Conservation (phyloP, 2,113 vertebrate species). For the Plectropomus leopardus region DNA sequence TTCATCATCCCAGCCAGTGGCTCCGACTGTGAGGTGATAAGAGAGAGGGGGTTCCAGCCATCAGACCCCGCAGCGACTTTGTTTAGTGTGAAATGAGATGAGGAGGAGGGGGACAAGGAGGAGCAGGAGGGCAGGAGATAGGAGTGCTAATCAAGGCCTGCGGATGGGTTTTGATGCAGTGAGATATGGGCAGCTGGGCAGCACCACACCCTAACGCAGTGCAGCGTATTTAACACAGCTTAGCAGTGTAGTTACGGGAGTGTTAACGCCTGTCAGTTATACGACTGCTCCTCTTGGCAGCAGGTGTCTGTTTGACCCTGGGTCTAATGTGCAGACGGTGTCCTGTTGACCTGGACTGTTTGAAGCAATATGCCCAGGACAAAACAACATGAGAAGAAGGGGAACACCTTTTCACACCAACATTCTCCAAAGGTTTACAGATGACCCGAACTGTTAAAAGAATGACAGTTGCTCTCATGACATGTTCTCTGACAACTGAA, state of each 20-base stretch:
- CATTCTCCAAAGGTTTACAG: constrained; percentile 47
- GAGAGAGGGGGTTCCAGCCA: constrained; percentile 57
- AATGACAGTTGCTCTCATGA: constrained; percentile 36
- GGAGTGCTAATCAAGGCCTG: constrained; percentile 61
- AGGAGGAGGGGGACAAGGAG: constrained; percentile 53
- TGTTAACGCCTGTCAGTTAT: constrained; percentile 83
- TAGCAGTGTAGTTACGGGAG: constrained; percentile 78
- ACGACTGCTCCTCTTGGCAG: constrained; percentile 52
- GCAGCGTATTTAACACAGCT: constrained; percentile 78
- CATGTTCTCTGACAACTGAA: constrained; percentile 23
- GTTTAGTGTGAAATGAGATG: constrained; percentile 78
- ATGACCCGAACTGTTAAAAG: constrained; percentile 36
- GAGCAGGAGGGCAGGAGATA: constrained; percentile 37
- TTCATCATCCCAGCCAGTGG: constrained; percentile 70
- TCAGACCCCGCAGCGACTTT: constrained; percentile 69
- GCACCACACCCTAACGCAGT: constrained; percentile 53
- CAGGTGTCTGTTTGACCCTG: constrained; percentile 76
- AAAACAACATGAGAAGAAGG: constrained; percentile 39
- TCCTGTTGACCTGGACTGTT: constrained; percentile 68
- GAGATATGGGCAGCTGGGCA: constrained; percentile 38
- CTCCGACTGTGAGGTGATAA: constrained; percentile 69
- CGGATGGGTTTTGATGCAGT: constrained; percentile 43
- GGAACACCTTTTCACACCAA: constrained; percentile 31
- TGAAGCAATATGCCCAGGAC: neutral
- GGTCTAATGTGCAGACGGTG: constrained; percentile 56